Evolutionary conservation across 2,888 invertebrate genomes (phyloP), one percentile per base, ranked within the genome.

Genomic region (Megamerina dolium): DNA sequence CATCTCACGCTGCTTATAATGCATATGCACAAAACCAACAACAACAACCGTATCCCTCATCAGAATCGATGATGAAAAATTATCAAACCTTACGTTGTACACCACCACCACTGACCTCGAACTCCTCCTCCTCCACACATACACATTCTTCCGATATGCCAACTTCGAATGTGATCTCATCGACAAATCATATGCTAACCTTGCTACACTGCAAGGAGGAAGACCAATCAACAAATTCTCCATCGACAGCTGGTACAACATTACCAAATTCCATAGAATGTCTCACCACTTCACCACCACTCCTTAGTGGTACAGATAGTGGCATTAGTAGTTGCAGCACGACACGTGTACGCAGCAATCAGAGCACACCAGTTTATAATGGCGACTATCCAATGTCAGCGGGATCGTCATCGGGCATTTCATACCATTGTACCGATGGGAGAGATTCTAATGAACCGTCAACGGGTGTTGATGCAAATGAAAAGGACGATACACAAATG

Each of bases 251-350:
- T n/a, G n/a, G n/a, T n/a, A n/a, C n/a, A n/a, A 4, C 32, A 3
- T 14, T 16, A 20, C 19, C 37, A 14, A 12, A 32, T 18, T 37
- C 10, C 16, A 37, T n/a, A 13, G 49, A 41, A 32, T 44, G 40
- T 16, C 37, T 42, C 3, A 62, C 63, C 37, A 63, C 61, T 5
- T 63, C 62, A 13, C 64, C 64, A 17, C 62, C 62, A 3, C 27
- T 63, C 40, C 63, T 59, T 27, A 63, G 63, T 31, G 62, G 62
- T 43, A 63, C 63, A 13, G 62, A 63, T 43, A 63, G 64, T 40
- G 64, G 64, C 45, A 62, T 63, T 48, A 63, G 62, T 50, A 61
- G 59, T 16, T 62, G 62, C 49, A 59, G 62, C 50, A 58, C 62
- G 4, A 55, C 56, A 31, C 59, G 60, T 44, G 60, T 61, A 45